A percentile compares a stretch with the other conserved stretches of the same genome.
These are phyloP conservation scores for Psittacula cyanocephala DNA, from an alignment of 2,113 vertebrate genomes.

Conservation along the genomic window DNA sequence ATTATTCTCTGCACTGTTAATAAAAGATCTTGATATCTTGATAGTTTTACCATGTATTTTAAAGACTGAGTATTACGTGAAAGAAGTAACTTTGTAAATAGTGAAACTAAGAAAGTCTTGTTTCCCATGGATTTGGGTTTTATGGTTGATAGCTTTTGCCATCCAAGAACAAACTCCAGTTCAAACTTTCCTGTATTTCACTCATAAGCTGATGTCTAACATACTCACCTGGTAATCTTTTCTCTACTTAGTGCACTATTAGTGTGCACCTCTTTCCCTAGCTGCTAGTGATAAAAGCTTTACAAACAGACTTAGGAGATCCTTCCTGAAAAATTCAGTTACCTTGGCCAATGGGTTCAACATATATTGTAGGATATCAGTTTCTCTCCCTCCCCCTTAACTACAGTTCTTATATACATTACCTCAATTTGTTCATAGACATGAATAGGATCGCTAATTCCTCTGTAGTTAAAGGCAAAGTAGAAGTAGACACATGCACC, in stretches of 20 bases:
- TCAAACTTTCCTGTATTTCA: neutral
- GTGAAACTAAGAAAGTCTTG: neutral
- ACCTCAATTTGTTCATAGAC: slow-evolving; percentile 98
- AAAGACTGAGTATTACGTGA: neutral
- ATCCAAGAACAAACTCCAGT: neutral
- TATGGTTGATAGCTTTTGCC: neutral
- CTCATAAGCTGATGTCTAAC: neutral
- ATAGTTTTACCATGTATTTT: neutral
- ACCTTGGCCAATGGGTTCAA: neutral
- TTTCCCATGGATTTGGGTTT: neutral
- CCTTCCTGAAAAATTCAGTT: neutral
- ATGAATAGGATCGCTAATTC: slow-evolving; percentile 90
- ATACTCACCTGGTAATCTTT: neutral
- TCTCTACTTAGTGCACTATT: neutral
- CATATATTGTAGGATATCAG: neutral
- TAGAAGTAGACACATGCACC: slow-evolving; percentile 99
- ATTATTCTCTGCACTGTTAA: neutral
- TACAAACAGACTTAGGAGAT: neutral
- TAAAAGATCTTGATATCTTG: neutral
- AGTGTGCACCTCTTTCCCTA: neutral
- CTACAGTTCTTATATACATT: slow-evolving; percentile 17
- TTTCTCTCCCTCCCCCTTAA: neutral
- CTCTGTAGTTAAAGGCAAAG: slow-evolving; percentile 99
- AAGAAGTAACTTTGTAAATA: neutral
- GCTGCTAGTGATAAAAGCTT: neutral